Evolutionary conservation across 1,140 invertebrate species (phyloP), one percentile per base, ranked within the genome.

Genomic region (Rhizoglyphus robini): DNA sequence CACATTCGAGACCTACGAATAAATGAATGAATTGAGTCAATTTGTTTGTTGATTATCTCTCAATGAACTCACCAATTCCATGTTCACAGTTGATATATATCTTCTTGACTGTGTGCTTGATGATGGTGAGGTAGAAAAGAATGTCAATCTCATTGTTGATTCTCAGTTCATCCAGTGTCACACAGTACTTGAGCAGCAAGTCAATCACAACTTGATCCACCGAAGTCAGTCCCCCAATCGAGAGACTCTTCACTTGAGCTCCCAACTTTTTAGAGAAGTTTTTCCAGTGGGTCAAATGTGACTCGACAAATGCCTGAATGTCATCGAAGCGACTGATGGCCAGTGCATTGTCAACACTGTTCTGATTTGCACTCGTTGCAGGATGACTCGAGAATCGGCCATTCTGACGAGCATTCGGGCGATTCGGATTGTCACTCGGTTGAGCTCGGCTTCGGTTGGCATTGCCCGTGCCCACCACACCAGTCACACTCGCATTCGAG

Each of bases 91-190:
- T 48, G 29, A 64, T 64, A 57, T 64, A 51, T 3, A 64, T 64
- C 15, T 27, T 11, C 29, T 64, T 64, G 25, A 64, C 46, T 13
- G 63, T 64, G 25, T 64, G 63, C 29, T 48, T 64, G 4, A 64
- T 64, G 2, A 64, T 57, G 1, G 63, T 13, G 18, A 64, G 29
- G 41, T 64, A 64, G 2, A 47, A 64, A 27, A 64, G 38, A 49
- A 64, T 64, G 41, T 64, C 63, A 27, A 64, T 64, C 31, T 64
- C 63, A 48, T 64, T 64, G 46, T 64, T 64, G 15, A 64, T 64
- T 27, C 46, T 51, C n/a, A 64, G 27, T 57, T 64, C 63, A 2
- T 64, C 63, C 23, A 64, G 30, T 15, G 20, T 38, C 4, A 20
- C 18, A 38, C 46, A 64, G 29, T 64, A 51, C 27, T 64, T 64